A percentile compares a stretch with the other conserved stretches of the same genome.
phyloP scores from a whole-genome alignment of 2,888 invertebrate species.

The Tenthredo livida region DNA sequence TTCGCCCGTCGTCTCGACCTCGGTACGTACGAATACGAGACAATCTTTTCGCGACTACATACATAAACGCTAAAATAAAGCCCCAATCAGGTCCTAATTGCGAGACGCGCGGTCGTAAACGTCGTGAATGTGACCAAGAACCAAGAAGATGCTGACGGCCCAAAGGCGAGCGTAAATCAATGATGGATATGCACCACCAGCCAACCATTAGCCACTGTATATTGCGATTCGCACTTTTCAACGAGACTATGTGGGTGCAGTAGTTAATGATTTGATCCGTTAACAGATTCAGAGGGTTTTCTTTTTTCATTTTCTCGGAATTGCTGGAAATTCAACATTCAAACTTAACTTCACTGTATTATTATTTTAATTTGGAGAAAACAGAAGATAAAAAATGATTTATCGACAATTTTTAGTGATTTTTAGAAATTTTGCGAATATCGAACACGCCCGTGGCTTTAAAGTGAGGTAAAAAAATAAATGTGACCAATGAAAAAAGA shows the following conservation, averaged over 20 bases:
- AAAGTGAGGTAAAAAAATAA: background rate
- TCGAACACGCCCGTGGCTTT: background rate
- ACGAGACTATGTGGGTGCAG: background rate
- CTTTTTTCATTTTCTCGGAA: background rate
- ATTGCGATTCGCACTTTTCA: background rate
- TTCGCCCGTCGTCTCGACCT: background rate
- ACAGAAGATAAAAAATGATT: too few relatives aligned
- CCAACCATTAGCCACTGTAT: slow-evolving; percentile 1
- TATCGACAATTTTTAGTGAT: background rate
- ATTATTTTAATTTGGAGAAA: too few relatives aligned
- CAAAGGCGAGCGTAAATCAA: slow-evolving; percentile 38
- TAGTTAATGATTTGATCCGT: background rate
- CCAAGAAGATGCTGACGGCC: slow-evolving; percentile 12
- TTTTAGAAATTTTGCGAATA: background rate
- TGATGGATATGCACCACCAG: slow-evolving; percentile 4
- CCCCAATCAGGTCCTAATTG: slow-evolving; percentile 61
- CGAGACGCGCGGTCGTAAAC: slow-evolving; percentile 51
- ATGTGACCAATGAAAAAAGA: background rate
- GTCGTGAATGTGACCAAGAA: slow-evolving; percentile 28
- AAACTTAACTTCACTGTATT: background rate
- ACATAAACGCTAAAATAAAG: slow-evolving; percentile 43
- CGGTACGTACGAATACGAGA: background rate
- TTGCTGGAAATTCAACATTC: too few relatives aligned
- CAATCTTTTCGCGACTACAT: slow-evolving; percentile 18
- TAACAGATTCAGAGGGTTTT: background rate